These are phyloP conservation scores for Corythoichthys intestinalis DNA, from an alignment of 2,113 vertebrate species.

Conservation along the genomic window DNA sequence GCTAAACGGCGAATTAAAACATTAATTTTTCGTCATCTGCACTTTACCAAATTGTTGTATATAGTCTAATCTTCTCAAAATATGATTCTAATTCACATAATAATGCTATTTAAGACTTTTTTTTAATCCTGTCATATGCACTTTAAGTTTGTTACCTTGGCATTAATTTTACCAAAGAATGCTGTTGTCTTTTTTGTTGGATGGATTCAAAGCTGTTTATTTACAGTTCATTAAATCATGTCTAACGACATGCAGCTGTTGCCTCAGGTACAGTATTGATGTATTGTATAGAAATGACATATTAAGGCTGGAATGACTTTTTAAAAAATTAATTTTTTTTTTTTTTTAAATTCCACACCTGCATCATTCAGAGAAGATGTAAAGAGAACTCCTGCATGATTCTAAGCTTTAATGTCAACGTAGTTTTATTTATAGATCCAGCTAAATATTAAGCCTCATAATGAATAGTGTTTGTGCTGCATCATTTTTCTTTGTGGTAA, in stretches of 20 bases:
- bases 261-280: conserved; percentile 5
- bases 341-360: not conserved
- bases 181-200: conserved; percentile 12
- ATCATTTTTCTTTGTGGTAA: not conserved
- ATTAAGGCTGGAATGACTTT: not conserved
- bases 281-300: conserved; percentile 2
- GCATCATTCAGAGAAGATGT: not conserved
- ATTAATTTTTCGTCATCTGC: too few relatives aligned
- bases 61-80: too few relatives aligned
- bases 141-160: too few relatives aligned
- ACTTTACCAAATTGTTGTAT: too few relatives aligned
- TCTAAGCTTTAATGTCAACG: not conserved
- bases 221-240: conserved; percentile 3
- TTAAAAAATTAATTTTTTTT: not conserved
- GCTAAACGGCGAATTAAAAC: too few relatives aligned
- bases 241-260: conserved; percentile 27
- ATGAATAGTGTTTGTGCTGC: not conserved
- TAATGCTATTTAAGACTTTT: too few relatives aligned
- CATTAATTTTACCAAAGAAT: too few relatives aligned
- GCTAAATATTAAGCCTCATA: not conserved
- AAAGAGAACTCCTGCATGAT: not conserved
- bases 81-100: too few relatives aligned
- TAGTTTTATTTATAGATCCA: not conserved
- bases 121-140: too few relatives aligned
- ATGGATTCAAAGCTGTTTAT: conserved; percentile 33